Evolutionary conservation across 2,113 vertebrate species (phyloP).

Genomic region (Neopipo cinnamomea): DNA sequence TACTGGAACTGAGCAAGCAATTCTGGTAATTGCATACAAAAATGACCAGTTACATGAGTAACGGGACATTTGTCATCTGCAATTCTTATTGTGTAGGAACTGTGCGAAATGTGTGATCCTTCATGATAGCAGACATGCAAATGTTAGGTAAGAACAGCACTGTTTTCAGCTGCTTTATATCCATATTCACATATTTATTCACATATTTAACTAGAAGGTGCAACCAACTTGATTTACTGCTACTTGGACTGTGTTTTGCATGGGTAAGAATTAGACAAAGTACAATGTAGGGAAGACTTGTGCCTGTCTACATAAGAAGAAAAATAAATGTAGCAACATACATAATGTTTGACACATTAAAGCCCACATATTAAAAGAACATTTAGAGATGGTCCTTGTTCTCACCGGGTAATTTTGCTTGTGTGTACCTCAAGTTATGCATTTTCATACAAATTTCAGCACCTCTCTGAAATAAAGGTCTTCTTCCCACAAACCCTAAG

Average conservation of each 20-base stretch:
- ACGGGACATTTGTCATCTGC: background rate
- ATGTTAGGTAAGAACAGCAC: background rate
- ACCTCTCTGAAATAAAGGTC: background rate
- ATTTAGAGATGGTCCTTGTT: background rate
- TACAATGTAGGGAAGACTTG: background rate
- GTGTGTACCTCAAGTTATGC: background rate
- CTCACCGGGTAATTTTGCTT: background rate
- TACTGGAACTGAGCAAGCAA: background rate
- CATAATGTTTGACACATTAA: background rate
- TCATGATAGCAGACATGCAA: background rate
- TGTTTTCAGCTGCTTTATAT: background rate
- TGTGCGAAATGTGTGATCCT: background rate
- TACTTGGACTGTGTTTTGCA: background rate
- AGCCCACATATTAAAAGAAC: background rate
- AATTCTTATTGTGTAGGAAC: background rate
- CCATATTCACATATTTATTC: background rate
- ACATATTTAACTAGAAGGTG: background rate
- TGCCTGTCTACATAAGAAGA: background rate
- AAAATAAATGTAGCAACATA: background rate
- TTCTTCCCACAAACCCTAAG: background rate
- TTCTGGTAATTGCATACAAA: conserved; percentile 25
- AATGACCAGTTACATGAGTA: background rate
- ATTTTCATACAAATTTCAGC: background rate
- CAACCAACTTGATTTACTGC: background rate
- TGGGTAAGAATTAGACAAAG: background rate